phyloP scores from a whole-genome alignment of 1,140 invertebrate genomes.

The Nilaparvata lugens region DNA sequence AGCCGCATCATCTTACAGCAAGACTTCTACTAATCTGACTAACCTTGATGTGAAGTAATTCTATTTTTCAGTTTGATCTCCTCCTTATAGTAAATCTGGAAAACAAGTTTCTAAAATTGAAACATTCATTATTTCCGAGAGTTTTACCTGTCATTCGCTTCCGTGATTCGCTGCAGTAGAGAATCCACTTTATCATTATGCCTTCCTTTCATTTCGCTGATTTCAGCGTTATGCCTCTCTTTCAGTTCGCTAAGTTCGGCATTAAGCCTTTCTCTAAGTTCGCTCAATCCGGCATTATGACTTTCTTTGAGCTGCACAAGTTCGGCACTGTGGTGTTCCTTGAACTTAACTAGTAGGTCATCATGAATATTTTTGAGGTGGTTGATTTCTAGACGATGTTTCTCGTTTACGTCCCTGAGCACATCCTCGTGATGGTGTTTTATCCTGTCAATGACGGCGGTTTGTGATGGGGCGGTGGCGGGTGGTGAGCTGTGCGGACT shows the following conservation, averaged over 20 bases:
- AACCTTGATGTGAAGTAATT: too few relatives aligned
- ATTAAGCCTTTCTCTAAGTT: conserved; percentile 67
- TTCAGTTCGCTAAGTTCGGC: conserved; percentile 60
- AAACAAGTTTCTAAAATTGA: too few relatives aligned
- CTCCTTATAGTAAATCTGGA: too few relatives aligned
- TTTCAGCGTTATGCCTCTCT: conserved; percentile 57
- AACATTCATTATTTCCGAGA: too few relatives aligned
- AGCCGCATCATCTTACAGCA: too few relatives aligned
- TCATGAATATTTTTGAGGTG: conserved; percentile 47
- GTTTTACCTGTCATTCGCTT: conserved; percentile 57
- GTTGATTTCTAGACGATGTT: conserved; percentile 67
- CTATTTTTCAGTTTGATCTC: too few relatives aligned
- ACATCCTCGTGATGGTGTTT: conserved; percentile 48
- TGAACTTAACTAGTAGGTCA: conserved; percentile 56
- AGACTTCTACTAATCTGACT: too few relatives aligned
- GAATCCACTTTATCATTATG: conserved; percentile 72
- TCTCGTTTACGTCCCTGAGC: conserved; percentile 59
- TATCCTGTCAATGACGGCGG: background rate
- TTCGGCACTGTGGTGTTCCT: conserved; percentile 70
- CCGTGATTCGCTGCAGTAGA: conserved; percentile 63
- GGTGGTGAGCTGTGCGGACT: conserved; percentile 16
- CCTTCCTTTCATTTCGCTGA: conserved; percentile 59
- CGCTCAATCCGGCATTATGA: conserved; percentile 61
- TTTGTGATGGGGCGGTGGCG: background rate
- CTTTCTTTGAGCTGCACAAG: conserved; percentile 64